Evolutionary conservation across 64 coral and sea anemone species (phyloP).

Genomic region (Stichodactyla mertensii): DNA sequence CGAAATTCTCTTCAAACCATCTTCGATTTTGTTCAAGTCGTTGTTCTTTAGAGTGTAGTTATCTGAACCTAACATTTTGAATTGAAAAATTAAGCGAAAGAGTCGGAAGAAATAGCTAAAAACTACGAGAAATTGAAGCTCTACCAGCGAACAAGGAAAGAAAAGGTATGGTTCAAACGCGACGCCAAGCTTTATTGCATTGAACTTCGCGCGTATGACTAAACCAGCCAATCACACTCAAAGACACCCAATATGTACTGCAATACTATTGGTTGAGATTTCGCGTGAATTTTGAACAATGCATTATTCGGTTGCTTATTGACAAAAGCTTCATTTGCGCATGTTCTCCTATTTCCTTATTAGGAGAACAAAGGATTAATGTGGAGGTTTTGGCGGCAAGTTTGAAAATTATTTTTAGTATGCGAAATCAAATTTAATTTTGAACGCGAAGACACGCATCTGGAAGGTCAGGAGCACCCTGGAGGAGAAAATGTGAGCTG

Average conservation of each 20-base stretch:
- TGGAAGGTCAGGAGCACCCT: no score
- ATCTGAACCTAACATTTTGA: conserved; percentile 45
- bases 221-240: conserved; percentile 50
- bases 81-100: background rate
- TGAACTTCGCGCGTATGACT: conserved; percentile 64
- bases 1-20: conserved; percentile 20
- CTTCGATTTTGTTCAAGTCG: conserved; percentile 16
- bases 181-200: conserved; percentile 21
- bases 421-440: background rate
- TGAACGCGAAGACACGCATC: background rate
- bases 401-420: conserved; percentile 10
- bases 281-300: conserved; percentile 40
- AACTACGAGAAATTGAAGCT: background rate
- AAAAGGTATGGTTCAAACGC: conserved; percentile 42
- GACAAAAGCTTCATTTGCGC: conserved; percentile 4
- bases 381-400: conserved; percentile 22
- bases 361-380: conserved; percentile 11
- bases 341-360: conserved; percentile 2
- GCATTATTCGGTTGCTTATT: conserved; percentile 22
- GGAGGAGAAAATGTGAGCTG: no score
- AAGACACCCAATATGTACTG: background rate
- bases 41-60: conserved; percentile 29
- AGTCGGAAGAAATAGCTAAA: background rate
- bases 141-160: background rate
- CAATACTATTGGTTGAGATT: conserved; percentile 47